Percentiles rank a stretch among this genome's conserved stretches.
Evolutionary conservation across 1,140 invertebrate genomes (phyloP).

Genomic region (Apis florea): DNA sequence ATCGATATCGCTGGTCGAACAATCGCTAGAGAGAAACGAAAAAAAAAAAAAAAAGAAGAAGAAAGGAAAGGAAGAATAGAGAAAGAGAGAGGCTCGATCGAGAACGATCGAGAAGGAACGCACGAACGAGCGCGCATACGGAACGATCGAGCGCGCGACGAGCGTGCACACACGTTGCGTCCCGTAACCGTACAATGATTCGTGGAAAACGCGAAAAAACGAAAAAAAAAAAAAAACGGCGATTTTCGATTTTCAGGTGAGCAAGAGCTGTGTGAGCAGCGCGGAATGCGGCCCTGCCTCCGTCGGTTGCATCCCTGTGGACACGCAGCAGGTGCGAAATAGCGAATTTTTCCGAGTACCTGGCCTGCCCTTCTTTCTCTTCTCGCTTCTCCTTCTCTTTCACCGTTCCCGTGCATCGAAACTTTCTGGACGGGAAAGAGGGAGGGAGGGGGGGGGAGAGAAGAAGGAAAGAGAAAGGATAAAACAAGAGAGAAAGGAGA

Average conservation of each 20-base stretch:
- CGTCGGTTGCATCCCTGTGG: constrained; percentile 84
- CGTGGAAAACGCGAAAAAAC: not conserved
- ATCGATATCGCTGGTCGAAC: not conserved
- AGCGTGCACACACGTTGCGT: too few species aligned
- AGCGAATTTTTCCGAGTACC: constrained; percentile 70
- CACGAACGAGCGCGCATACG: not conserved
- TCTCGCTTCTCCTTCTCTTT: too few species aligned
- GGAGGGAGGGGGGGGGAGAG: too few species aligned
- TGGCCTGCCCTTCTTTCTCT: constrained; percentile 28
- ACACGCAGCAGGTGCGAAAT: constrained; percentile 83
- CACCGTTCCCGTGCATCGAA: too few species aligned
- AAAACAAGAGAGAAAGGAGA: too few species aligned
- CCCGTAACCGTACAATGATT: not conserved
- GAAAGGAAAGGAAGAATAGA: not conserved
- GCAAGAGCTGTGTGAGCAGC: constrained; percentile 84
- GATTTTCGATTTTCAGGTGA: constrained; percentile 77
- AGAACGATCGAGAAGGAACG: constrained; percentile 21
- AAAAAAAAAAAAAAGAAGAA: not conserved
- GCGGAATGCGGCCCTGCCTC: constrained; percentile 83
- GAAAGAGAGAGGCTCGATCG: not conserved
- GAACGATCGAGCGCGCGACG: not conserved
- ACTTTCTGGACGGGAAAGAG: too few species aligned
- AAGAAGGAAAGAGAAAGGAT: too few species aligned
- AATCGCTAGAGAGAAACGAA: not conserved
- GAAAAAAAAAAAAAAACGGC: too few species aligned